These are phyloP conservation scores for Paramuricea clavata DNA, from an alignment of 92 coral and sea anemone species.

Conservation along the genomic window DNA sequence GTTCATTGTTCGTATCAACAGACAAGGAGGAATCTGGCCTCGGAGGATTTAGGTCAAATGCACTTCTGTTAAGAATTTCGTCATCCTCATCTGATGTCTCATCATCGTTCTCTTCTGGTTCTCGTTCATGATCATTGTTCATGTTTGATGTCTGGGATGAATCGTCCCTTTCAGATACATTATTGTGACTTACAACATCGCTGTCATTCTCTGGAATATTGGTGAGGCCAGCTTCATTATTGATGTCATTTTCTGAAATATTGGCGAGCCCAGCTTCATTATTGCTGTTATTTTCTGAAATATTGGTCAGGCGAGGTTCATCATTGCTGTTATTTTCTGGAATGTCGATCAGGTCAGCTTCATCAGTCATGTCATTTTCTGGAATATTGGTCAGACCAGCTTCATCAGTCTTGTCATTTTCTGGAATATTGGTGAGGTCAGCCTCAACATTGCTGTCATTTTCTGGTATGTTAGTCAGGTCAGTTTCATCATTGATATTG, in stretches of 20 bases:
- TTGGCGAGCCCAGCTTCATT: background rate
- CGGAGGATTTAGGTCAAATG: background rate
- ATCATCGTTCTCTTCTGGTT: background rate
- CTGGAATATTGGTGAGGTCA: too few species aligned
- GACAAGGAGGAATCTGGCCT: background rate
- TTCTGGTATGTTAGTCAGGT: background rate
- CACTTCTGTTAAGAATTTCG: conserved; percentile 4
- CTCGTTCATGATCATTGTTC: background rate
- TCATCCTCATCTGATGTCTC: background rate
- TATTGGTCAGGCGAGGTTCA: too few species aligned
- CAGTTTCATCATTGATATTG: background rate
- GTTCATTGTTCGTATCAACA: background rate
- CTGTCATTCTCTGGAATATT: background rate
- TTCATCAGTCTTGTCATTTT: background rate
- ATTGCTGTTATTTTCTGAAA: too few species aligned
- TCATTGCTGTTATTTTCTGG: background rate
- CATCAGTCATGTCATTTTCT: background rate
- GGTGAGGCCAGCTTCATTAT: background rate
- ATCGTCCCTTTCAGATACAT: background rate
- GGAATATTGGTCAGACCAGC: background rate
- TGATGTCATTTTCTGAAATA: background rate
- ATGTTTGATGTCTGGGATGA: background rate
- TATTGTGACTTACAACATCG: background rate
- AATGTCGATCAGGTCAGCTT: background rate
- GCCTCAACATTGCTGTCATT: background rate